These are phyloP conservation scores for Ctenoplectra terminalis DNA, from an alignment of 1,140 invertebrate genomes.

Conservation along the genomic window DNA sequence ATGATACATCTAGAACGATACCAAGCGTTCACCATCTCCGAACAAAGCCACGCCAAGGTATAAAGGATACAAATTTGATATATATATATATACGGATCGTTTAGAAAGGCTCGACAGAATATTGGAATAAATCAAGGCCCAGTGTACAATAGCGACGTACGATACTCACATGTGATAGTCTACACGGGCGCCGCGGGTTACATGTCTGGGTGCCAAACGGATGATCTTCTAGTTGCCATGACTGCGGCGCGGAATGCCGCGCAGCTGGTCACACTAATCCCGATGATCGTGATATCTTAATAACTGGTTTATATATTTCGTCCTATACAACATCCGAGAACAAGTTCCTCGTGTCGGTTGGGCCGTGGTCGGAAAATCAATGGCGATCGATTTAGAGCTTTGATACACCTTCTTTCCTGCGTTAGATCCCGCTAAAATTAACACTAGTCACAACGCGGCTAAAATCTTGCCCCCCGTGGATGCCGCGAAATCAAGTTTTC, in stretches of 20 bases:
- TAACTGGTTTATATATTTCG: conserved; percentile 19
- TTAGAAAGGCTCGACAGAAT: neutral
- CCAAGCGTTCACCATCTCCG: conserved; percentile 28
- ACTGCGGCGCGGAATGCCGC: conserved; percentile 59
- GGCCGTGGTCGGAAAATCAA: conserved; percentile 61
- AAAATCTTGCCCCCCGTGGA: neutral
- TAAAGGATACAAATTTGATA: neutral
- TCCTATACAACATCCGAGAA: conserved; percentile 53
- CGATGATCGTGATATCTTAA: neutral
- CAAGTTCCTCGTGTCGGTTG: conserved; percentile 54
- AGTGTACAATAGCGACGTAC: neutral
- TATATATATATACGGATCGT: conserved; percentile 12
- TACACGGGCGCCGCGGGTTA: conserved; percentile 59
- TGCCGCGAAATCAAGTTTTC: conserved; percentile 53
- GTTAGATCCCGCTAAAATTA: conserved; percentile 31
- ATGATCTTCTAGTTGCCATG: conserved; percentile 74
- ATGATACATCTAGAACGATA: conserved; percentile 13
- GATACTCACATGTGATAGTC: conserved; percentile 74
- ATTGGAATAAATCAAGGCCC: neutral
- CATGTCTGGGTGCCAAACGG: conserved; percentile 65
- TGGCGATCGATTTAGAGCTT: conserved; percentile 63
- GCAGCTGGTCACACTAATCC: conserved; percentile 35
- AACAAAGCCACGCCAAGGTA: conserved; percentile 58
- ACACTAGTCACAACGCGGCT: conserved; percentile 18
- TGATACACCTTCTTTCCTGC: conserved; percentile 1